Evolutionary conservation across 1,140 invertebrate genomes (phyloP).

Genomic region (Drosophila santomea): DNA sequence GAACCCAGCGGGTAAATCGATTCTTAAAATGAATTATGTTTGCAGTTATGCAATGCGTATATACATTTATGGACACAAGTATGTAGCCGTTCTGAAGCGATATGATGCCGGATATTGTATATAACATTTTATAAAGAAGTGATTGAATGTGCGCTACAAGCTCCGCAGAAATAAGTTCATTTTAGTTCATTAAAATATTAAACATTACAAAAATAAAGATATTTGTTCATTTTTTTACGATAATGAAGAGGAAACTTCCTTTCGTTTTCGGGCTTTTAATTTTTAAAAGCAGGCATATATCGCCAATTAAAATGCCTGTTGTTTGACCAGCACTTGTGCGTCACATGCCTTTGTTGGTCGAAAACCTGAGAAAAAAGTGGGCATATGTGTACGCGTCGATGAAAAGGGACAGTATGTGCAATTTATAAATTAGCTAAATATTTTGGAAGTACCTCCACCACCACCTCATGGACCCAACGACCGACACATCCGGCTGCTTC

Average conservation of each 20-base stretch:
- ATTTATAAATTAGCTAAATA: conserved; percentile 78
- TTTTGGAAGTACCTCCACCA: conserved; percentile 42
- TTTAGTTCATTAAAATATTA: no score
- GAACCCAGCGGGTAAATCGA: conserved; percentile 62
- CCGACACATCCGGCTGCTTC: conserved; percentile 2
- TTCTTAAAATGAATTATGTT: conserved; percentile 80
- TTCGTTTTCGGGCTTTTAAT: background rate
- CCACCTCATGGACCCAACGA: background rate
- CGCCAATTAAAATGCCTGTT: conserved; percentile 24
- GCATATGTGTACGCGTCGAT: conserved; percentile 11
- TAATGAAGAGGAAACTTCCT: background rate
- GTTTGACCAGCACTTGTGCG: conserved; percentile 56
- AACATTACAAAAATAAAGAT: background rate
- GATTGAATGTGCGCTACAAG: background rate
- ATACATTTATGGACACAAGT: conserved; percentile 23
- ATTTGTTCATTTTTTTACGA: background rate
- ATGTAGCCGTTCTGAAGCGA: conserved; percentile 21
- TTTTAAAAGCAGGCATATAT: conserved; percentile 5
- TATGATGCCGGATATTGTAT: conserved; percentile 8
- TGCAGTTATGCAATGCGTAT: conserved; percentile 60
- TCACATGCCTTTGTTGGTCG: conserved; percentile 40
- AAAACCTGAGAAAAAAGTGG: conserved; percentile 4
- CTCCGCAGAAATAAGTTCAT: no score
- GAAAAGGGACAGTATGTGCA: conserved; percentile 29
- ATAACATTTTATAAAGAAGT: background rate